phyloP scores from a whole-genome alignment of 2,888 invertebrate genomes.

The Trichogramma evanescens region DNA sequence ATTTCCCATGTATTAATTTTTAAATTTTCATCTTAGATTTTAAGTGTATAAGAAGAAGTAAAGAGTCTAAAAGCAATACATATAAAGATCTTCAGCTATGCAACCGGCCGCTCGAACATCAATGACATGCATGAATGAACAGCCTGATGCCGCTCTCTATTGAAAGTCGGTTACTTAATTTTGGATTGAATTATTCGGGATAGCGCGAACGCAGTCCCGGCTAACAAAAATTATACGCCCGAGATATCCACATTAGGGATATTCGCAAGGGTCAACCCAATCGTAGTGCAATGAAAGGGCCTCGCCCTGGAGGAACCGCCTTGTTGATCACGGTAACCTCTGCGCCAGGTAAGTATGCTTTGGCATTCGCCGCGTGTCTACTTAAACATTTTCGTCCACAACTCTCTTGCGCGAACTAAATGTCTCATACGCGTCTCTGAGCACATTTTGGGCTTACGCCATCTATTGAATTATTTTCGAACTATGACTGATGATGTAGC shows the following conservation, averaged over 20 bases:
- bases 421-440: no score
- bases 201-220: conserved; percentile 44
- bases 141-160: neutral
- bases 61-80: no score
- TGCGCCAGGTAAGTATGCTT: conserved; percentile 54
- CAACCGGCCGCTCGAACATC: no score
- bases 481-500: no score
- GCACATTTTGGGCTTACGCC: no score
- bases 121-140: no score
- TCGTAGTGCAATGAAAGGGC: conserved; percentile 56
- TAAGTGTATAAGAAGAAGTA: no score
- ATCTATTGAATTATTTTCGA: no score
- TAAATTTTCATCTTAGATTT: no score
- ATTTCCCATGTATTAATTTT: no score
- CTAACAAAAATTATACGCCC: conserved; percentile 46
- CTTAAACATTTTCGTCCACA: neutral
- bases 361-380: conserved; percentile 19
- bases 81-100: no score
- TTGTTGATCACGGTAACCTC: conserved; percentile 52
- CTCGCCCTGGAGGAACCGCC: conserved; percentile 48
- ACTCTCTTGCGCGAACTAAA: no score
- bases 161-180: neutral
- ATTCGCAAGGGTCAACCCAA: conserved; percentile 54
- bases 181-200: conserved; percentile 35
- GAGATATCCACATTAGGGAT: conserved; percentile 52